These are phyloP conservation scores for Calyptommatus sinebrachiatus DNA, from an alignment of 2,113 vertebrate species.

Conservation along the genomic window DNA sequence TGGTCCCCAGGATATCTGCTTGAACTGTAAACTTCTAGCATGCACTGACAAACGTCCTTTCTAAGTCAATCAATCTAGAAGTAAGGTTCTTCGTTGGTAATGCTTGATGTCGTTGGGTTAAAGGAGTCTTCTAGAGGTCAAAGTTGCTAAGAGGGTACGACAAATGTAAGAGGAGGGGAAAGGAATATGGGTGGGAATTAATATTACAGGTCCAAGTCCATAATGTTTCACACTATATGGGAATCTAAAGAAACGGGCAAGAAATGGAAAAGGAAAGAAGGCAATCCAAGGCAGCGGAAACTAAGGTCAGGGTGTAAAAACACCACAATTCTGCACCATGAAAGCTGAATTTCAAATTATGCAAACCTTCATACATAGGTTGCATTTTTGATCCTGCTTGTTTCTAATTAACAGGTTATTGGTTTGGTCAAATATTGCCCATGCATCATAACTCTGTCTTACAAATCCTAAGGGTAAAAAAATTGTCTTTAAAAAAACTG, in stretches of 20 bases:
- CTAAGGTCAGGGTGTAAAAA: conserved; percentile 1
- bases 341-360: not conserved
- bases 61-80: not conserved
- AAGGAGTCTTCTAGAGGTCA: not conserved
- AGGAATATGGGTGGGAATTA: not conserved
- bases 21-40: not conserved
- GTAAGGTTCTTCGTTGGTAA: not conserved
- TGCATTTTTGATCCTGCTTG: not conserved
- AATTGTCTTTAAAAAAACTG: not conserved
- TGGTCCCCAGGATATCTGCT: not conserved
- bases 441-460: not conserved
- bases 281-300: not conserved
- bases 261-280: not conserved
- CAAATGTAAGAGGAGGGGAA: not conserved
- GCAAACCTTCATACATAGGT: not conserved
- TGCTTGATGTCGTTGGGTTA: not conserved
- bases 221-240: not conserved
- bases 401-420: not conserved
- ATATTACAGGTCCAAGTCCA: not conserved
- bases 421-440: not conserved
- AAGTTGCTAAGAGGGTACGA: not conserved
- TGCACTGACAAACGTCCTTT: not conserved
- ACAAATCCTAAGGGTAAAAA: not conserved
- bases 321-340: conserved; percentile 12
- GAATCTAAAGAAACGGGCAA: not conserved